Evolutionary conservation across 1,140 invertebrate genomes (phyloP), one percentile per base, ranked within the genome.

Genomic region (Aporrectodea caliginosa): DNA sequence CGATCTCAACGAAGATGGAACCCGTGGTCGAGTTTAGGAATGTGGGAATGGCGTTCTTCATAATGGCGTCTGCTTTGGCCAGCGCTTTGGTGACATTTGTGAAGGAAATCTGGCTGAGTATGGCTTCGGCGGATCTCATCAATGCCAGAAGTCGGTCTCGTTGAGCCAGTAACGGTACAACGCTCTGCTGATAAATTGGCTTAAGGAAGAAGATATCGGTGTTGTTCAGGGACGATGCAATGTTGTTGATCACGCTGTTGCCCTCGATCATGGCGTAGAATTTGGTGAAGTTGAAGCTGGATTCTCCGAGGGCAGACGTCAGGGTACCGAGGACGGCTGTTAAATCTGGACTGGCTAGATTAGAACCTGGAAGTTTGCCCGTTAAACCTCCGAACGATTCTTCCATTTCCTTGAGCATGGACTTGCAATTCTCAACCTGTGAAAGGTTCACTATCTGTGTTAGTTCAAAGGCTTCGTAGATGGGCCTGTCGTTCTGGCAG

Each of bases 1-100:
- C 29, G n/a, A 77, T 30, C 30, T 22, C 68, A 30, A 27, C n/a
- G 76, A 34, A 77, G 29, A 77, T 30, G 12, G 1, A 16, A 30
- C 69, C 76, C 29, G 76, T 27, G 1, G 76, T 77, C 6, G 6
- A n/a, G 34, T 74, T 69, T 12, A 77, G 31, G 35, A 77, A 16
- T 69, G 14, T n/a, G 14, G 58, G 14, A 16, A 69, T 69, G 58
- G 27, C n/a, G 14, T 16, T n/a, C 14, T 69, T 69, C 14, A 69
- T 69, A 14, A n/a, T 69, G 58, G 58, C n/a, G 14, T 69, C 58
- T 69, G 58, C 58, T 69, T 69, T n/a, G 58, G 14, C 58, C 14
- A 69, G 58, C 14, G 14, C n/a, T 14, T 14, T n/a, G 27, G 58
- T n/a, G 27, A 69, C n/a, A 69, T 14, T n/a, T 16, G 58, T 69